Evolutionary conservation across 2,888 invertebrate species (phyloP), one percentile per base, ranked within the genome.

Genomic region (Andricus curvator): DNA sequence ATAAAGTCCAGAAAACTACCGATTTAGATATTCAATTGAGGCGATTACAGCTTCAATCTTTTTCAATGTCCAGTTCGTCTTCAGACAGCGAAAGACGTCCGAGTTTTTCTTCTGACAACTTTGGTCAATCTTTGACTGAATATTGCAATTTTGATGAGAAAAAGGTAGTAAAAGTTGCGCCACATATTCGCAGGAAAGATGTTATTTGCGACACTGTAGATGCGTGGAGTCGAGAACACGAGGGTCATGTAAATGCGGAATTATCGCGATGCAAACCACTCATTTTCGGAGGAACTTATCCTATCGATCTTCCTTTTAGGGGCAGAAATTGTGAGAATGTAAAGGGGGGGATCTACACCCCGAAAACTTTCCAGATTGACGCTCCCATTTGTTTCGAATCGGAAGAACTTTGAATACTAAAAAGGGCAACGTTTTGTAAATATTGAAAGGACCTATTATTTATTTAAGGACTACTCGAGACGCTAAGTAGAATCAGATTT

Each of bases 231-330:
- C 84, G 84, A 11, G 88, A 86, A 65, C 86, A 86, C 78, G 89
- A 83, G 17, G 83, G 80, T 20, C 79, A 83, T 64, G 82, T 65
- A 67, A 81, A 82, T 56, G 79, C 66, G 6, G 85, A 88, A 37
- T 70, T 77, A 33, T 86, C 86, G 33, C 84, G 87, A 25, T 95
- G 94, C 90, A 95, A 95, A 89, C 96, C 96, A 82, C 94, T 97
- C 70, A 94, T 97, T 83, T 97, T 97, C 92, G 97, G 97, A 87
- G 97, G 97, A 78, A 98, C 97, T 4, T 98, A 95, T 94, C 97
- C 97, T 6, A 97, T 98, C 85, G 97, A 97, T 91, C 94, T 95
- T 89, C 97, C 97, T 4, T 87, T 93, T 80, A 83, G 20, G 51
- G 48, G 33, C 29, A 74, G 4, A 56, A 56, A 56, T 74, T n/a